These are phyloP conservation scores for Sturnus vulgaris DNA, from an alignment of 2,113 vertebrate species.

Conservation along the genomic window DNA sequence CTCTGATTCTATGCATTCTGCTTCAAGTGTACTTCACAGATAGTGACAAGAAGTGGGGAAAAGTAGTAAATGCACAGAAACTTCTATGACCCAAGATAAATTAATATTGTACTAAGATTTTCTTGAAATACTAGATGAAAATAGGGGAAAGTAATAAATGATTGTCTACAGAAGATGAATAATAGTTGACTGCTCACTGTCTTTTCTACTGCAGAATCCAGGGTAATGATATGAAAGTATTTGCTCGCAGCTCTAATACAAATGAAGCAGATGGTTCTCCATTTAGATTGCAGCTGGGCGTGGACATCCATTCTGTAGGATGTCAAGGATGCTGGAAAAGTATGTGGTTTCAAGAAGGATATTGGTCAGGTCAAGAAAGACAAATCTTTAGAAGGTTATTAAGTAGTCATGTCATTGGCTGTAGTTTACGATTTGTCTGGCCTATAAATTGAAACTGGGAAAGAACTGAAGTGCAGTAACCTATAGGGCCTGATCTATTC, in stretches of 20 bases:
- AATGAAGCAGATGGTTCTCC: background rate
- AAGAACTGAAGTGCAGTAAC: background rate
- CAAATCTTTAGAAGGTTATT: background rate
- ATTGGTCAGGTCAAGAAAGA: background rate
- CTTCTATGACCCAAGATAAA: background rate
- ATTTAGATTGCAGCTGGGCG: background rate
- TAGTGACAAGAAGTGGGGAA: background rate
- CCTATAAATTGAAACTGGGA: background rate
- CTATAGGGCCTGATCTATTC: background rate
- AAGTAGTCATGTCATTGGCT: background rate
- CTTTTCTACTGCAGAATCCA: background rate
- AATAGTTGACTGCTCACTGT: background rate
- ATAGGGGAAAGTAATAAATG: background rate
- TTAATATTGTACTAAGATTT: background rate
- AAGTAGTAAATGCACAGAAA: background rate
- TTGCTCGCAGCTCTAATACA: background rate
- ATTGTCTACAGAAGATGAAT: background rate
- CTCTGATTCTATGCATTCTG: background rate
- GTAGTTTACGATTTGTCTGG: background rate
- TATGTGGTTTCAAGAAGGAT: background rate
- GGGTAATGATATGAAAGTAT: background rate
- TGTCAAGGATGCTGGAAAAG: background rate
- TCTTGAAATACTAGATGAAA: background rate
- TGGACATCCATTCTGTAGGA: background rate
- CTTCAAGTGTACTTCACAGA: background rate